phyloP scores from a whole-genome alignment of 2,888 invertebrate species.

The Aleiodes testaceus region DNA sequence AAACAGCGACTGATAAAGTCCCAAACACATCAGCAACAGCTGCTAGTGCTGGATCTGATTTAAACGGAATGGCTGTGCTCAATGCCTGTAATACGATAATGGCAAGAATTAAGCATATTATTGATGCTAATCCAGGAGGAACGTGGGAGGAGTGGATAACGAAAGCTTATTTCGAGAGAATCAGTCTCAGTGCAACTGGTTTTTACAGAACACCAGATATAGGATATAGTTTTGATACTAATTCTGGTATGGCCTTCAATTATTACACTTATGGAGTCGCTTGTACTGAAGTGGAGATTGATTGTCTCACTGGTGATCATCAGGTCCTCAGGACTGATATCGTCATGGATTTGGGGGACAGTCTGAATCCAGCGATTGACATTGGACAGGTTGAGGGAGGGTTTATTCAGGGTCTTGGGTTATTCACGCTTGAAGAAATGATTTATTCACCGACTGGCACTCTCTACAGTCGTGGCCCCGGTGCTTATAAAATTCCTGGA shows the following conservation, averaged over 20 bases:
- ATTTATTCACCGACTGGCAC: conserved; percentile 89
- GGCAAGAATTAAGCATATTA: conserved; percentile 83
- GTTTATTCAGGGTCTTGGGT: conserved; percentile 94
- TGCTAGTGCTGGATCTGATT: conserved; percentile 90
- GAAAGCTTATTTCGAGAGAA: conserved; percentile 83
- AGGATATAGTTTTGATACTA: conserved; percentile 81
- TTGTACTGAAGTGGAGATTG: conserved; percentile 92
- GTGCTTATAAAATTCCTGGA: conserved; percentile 94
- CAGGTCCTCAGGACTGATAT: conserved; percentile 91
- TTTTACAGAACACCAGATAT: conserved; percentile 86
- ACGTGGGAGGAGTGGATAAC: conserved; percentile 90
- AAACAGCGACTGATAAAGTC: conserved; percentile 91
- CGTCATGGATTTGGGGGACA: conserved; percentile 97
- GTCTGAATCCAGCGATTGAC: conserved; percentile 96
- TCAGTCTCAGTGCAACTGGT: conserved; percentile 88
- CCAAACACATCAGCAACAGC: conserved; percentile 94
- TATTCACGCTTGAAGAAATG: conserved; percentile 93
- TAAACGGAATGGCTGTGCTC: conserved; percentile 93
- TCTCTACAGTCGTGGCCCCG: conserved; percentile 90
- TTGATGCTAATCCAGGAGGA: conserved; percentile 82
- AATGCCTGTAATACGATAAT: conserved; percentile 86
- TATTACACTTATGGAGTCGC: conserved; percentile 93
- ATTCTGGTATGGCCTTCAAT: conserved; percentile 83
- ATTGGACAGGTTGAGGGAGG: conserved; percentile 97
- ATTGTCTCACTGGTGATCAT: conserved; percentile 95